Evolutionary conservation across 2,888 invertebrate species (phyloP), one percentile per base, ranked within the genome.

Genomic region (Ditula angustiorana): DNA sequence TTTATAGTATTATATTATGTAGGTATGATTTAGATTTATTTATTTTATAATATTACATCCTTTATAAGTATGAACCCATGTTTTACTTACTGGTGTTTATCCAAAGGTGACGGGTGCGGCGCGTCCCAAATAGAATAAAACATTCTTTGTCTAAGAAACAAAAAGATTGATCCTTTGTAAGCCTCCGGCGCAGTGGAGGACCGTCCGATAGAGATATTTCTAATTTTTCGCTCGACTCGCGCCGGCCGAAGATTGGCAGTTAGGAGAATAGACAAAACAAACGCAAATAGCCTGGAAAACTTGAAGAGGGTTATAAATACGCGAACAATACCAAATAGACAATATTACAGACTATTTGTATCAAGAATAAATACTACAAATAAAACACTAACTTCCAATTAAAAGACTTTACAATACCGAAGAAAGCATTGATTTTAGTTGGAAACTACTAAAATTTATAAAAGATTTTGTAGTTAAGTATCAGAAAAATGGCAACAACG

Each of bases 161-260:
- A 69, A 68, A 66, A 63, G 59, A 63, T 60, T 64, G 58, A 53
- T 53, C 64, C 64, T 64, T 64, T 64, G 53, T 64, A 65, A 61
- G 60, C 56, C 60, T 65, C 46, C 23, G 30, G 28, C 56, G 49
- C 72, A 71, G 74, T 77, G 77, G 81, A 83, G 74, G 79, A 73
- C 73, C 78, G 70, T 72, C 44, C 26, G 82, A 87, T 85, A 81
- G 83, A 88, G 85, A 86, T 88, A 84, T 88, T 88, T 88, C 87
- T 85, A 88, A 90, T 90, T 89, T 88, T 83, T 82, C 88, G 88
- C 82, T 87, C 78, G 87, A 87, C 82, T 83, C 81, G 82, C 79
- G 70, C 69, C 75, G 76, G 74, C 71, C 73, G 75, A 79, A 80
- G 79, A 83, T 81, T 78, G 74, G 78, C 79, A 75, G 78, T 77